A percentile compares a stretch with the other conserved stretches of the same genome.
phyloP scores from a whole-genome alignment of 2,888 invertebrate species.

The Halictus quadricinctus region DNA sequence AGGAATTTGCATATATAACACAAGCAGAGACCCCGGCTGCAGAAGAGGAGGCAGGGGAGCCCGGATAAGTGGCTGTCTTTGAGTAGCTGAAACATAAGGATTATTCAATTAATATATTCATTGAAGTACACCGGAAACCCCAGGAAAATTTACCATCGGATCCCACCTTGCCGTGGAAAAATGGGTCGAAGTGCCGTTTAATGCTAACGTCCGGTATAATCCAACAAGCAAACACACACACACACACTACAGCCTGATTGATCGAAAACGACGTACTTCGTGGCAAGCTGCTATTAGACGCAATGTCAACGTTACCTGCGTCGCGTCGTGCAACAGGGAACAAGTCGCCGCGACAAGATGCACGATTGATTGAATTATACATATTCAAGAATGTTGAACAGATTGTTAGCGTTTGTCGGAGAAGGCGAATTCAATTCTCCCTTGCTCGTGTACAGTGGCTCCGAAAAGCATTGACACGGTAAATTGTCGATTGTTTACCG shows the following conservation, averaged over 20 bases:
- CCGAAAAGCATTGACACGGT: not conserved
- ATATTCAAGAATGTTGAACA: not conserved
- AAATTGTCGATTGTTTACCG: too few relatives aligned
- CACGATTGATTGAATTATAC: constrained; percentile 23
- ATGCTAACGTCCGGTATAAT: constrained; percentile 11
- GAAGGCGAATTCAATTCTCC: not conserved
- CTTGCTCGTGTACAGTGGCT: not conserved
- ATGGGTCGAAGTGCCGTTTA: constrained; percentile 16
- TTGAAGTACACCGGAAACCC: constrained; percentile 52
- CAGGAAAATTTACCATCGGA: constrained; percentile 2
- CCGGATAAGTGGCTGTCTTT: constrained; percentile 69
- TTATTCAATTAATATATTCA: constrained; percentile 76
- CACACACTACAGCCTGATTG: not conserved
- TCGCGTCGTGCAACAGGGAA: constrained; percentile 8
- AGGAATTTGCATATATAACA: constrained; percentile 74
- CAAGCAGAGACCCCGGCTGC: constrained; percentile 46
- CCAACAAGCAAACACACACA: not conserved
- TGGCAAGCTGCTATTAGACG: constrained; percentile 21
- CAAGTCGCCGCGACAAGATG: not conserved
- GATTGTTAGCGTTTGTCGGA: not conserved
- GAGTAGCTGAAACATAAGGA: constrained; percentile 68
- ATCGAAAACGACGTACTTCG: constrained; percentile 30
- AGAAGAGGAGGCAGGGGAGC: constrained; percentile 21
- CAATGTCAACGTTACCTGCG: not conserved
- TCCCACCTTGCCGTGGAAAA: not conserved